Evolutionary conservation across 2,797 vertebrate species (phyloP).

Genomic region (Hypotaenidia okinawae): DNA sequence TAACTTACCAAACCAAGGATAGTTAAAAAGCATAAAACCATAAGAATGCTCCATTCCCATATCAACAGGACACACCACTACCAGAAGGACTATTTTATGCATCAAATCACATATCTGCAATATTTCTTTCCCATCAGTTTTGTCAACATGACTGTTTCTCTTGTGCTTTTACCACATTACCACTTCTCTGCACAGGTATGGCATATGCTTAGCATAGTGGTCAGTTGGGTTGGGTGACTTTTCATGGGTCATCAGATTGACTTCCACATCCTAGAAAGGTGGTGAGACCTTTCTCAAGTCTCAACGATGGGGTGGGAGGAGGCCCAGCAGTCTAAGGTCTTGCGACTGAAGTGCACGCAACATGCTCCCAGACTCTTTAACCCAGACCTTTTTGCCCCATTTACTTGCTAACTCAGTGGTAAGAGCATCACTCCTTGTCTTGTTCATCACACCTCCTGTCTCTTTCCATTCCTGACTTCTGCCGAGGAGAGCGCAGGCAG

Average conservation of each 20-base stretch:
- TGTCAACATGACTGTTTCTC: not conserved
- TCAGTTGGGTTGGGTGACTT: not conserved
- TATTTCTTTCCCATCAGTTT: not conserved
- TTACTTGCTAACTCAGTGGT: not conserved
- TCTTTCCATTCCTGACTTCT: not conserved
- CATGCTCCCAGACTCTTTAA: not conserved
- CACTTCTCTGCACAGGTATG: accelerated
- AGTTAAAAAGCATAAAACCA: not conserved
- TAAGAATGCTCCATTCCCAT: not conserved
- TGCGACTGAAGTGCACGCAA: not conserved
- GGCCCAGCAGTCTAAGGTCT: not conserved
- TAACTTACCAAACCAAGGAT: not conserved
- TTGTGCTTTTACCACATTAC: not conserved
- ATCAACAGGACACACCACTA: not conserved
- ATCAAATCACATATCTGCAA: not conserved
- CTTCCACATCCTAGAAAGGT: not conserved
- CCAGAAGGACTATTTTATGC: not conserved
- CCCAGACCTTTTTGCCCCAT: not conserved
- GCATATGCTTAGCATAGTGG: not conserved
- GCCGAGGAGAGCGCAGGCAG: not conserved
- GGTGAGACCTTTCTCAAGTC: not conserved
- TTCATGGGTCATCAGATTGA: not conserved
- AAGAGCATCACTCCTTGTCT: not conserved
- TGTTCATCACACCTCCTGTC: not conserved
- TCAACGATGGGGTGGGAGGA: not conserved